phyloP scores from a whole-genome alignment of 2,797 vertebrate species.

The Loris lydekkerianus region DNA sequence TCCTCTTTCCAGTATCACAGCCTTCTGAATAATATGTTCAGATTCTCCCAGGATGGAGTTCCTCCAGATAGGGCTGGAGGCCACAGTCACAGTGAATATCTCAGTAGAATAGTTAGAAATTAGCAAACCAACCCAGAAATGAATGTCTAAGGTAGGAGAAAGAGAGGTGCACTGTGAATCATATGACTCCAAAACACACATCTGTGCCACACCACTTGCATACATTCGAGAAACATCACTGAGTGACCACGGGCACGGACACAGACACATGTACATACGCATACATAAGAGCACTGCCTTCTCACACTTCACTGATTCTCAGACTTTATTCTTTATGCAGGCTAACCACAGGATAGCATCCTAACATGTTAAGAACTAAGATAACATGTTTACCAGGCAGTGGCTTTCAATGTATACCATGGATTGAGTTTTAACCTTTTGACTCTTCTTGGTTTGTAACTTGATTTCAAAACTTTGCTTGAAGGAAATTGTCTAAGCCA shows the following conservation, averaged over 20 bases:
- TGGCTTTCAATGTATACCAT: neutral
- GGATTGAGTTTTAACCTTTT: constrained; percentile 22
- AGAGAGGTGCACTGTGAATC: neutral
- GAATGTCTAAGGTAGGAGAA: neutral
- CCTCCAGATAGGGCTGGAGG: constrained; percentile 52
- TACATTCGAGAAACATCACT: constrained; percentile 17
- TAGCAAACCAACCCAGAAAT: constrained; percentile 44
- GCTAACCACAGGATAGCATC: constrained; percentile 11
- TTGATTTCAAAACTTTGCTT: constrained; percentile 47
- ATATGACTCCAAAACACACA: neutral
- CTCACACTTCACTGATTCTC: neutral
- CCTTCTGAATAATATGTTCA: constrained; percentile 66
- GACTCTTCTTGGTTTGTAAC: neutral
- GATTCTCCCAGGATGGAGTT: constrained; percentile 52
- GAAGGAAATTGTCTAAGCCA: neutral
- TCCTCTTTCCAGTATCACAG: constrained; percentile 72
- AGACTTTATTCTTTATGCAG: constrained; percentile 25
- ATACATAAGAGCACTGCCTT: neutral
- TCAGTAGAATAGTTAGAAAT: constrained; percentile 52
- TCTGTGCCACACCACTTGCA: neutral
- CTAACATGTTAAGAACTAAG: constrained; percentile 29
- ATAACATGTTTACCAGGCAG: neutral
- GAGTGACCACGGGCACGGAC: constrained; percentile 2
- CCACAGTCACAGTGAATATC: neutral
- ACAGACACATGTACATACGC: neutral